These are phyloP conservation scores for Microvelia longipes DNA, from an alignment of 1,140 invertebrate species.

Conservation along the genomic window DNA sequence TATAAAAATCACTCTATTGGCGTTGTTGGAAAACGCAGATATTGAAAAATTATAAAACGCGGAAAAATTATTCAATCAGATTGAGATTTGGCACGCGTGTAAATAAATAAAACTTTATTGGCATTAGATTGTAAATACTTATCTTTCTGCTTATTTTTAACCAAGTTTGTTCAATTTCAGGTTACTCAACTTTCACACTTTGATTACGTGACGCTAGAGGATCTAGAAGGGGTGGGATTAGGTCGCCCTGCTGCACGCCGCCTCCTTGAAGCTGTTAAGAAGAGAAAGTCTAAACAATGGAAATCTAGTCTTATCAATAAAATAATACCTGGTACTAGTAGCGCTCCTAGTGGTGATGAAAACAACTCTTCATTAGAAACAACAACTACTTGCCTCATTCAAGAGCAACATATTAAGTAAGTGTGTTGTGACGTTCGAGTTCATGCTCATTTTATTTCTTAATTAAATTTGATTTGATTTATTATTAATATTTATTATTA, in stretches of 20 bases:
- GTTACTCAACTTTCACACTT: constrained; percentile 82
- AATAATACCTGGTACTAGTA: constrained; percentile 46
- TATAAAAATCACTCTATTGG: too few relatives aligned
- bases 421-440: too few relatives aligned
- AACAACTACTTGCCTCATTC: constrained; percentile 69
- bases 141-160: too few relatives aligned
- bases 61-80: too few relatives aligned
- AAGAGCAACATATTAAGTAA: constrained; percentile 70
- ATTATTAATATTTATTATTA: too few relatives aligned
- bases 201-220: constrained; percentile 84
- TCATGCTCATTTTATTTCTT: too few relatives aligned
- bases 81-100: too few relatives aligned
- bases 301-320: constrained; percentile 73
- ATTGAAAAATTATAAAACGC: too few relatives aligned
- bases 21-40: too few relatives aligned
- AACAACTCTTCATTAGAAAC: constrained; percentile 23
- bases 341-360: not conserved
- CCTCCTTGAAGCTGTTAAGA: constrained; percentile 80
- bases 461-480: too few relatives aligned
- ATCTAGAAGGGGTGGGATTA: constrained; percentile 86
- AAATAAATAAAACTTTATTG: too few relatives aligned
- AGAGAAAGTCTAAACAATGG: constrained; percentile 62
- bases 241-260: constrained; percentile 79
- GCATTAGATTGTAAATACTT: too few relatives aligned
- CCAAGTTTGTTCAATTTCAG: constrained; percentile 29